Percentiles rank a stretch among this genome's conserved stretches.
Evolutionary conservation across 2,113 vertebrate genomes (phyloP).

Genomic region (Nothoprocta perdicaria): DNA sequence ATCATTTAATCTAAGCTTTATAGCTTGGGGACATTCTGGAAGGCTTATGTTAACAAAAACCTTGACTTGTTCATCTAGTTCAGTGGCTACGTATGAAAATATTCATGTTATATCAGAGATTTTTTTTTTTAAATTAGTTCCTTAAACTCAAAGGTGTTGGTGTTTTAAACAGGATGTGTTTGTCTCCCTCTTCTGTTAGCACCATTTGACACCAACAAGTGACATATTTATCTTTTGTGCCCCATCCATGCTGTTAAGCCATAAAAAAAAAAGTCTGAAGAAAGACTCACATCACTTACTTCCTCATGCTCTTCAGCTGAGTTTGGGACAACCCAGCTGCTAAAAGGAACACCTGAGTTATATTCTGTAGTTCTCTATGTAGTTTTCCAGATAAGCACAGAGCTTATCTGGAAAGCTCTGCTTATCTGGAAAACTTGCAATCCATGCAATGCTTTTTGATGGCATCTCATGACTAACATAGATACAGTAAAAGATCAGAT

Average conservation of each 20-base stretch:
- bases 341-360: not conserved
- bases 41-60: slow-evolving; percentile 9
- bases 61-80: not conserved
- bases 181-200: not conserved
- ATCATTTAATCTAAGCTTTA: not conserved
- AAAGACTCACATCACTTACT: not conserved
- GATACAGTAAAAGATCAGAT: not conserved
- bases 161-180: not conserved
- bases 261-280: not conserved
- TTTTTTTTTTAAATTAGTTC: not conserved
- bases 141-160: not conserved
- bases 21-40: slow-evolving; percentile 10
- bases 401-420: not conserved
- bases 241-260: not conserved
- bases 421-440: too few relatives aligned
- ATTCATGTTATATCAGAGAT: not conserved
- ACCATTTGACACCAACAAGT: not conserved
- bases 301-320: not conserved
- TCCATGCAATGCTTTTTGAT: not conserved
- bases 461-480: not conserved
- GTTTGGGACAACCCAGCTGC: not conserved
- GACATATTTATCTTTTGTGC: not conserved
- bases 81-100: not conserved
- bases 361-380: not conserved
- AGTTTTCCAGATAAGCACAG: too few relatives aligned